phyloP scores from a whole-genome alignment of 2,113 vertebrate genomes.

The Oncorhynchus gorbuscha region DNA sequence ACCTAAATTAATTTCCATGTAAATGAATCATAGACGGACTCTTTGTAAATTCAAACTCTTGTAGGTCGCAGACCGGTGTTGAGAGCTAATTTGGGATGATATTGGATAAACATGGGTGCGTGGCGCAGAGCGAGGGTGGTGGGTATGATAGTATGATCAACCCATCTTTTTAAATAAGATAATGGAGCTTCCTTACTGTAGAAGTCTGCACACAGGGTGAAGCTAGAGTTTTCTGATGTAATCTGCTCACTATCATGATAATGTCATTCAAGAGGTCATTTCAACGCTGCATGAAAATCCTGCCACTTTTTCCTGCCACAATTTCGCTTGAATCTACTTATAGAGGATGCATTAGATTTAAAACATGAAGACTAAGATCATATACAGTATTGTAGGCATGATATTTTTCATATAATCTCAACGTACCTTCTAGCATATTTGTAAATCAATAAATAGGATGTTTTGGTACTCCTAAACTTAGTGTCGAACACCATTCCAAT shows the following conservation, averaged over 20 bases:
- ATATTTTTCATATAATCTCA: constrained; percentile 54
- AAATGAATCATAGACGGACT: not conserved
- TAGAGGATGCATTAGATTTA: constrained; percentile 21
- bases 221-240: not conserved
- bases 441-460: constrained; percentile 91
- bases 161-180: not conserved
- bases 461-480: constrained; percentile 92
- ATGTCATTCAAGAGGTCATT: constrained; percentile 26
- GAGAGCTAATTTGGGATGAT: not conserved
- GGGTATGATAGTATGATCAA: not conserved
- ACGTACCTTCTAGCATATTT: constrained; percentile 81
- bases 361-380: constrained; percentile 18
- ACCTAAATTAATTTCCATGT: not conserved
- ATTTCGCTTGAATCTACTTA: not conserved
- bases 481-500: constrained; percentile 88
- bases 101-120: not conserved
- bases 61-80: no score
- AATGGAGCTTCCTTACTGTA: not conserved
- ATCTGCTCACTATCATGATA: constrained; percentile 14
- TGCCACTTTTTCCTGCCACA: not conserved
- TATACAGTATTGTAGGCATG: constrained; percentile 15
- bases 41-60: not conserved
- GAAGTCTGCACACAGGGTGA: not conserved
- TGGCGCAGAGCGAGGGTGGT: not conserved
- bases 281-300: constrained; percentile 23